phyloP scores from a whole-genome alignment of 2,113 vertebrate genomes.

The Nothoprocta pentlandii region DNA sequence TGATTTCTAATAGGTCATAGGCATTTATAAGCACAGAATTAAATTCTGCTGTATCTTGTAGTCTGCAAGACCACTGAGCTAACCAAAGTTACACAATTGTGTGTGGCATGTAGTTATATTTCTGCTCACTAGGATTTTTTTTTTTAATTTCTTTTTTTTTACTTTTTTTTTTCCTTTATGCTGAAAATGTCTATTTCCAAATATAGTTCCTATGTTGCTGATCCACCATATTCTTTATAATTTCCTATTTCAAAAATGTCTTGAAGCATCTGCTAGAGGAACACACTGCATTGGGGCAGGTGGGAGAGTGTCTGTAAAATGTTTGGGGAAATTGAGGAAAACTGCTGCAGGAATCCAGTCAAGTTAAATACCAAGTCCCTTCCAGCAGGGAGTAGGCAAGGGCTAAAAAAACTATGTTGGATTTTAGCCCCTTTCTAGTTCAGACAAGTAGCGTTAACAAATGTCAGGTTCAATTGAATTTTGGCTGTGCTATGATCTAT shows the following conservation, averaged over 20 bases:
- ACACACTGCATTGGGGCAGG: neutral
- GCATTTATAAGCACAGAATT: neutral
- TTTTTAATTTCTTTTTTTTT: neutral
- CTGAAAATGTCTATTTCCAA: neutral
- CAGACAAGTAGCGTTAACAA: neutral
- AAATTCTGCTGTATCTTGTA: neutral
- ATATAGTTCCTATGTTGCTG: neutral
- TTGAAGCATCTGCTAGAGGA: neutral
- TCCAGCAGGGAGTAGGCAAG: neutral
- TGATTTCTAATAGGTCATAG: neutral
- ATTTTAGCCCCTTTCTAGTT: neutral
- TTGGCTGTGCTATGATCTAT: neutral
- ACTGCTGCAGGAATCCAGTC: neutral
- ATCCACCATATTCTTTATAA: neutral
- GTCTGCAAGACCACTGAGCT: neutral
- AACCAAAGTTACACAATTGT: neutral
- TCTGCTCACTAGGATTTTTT: neutral
- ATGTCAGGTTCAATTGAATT: neutral
- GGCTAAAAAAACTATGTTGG: neutral
- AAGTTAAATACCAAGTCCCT: conserved; percentile 6
- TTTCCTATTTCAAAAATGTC: neutral
- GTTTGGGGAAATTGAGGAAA: neutral
- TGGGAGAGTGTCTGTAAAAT: neutral
- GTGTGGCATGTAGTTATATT: neutral
- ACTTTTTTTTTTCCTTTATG: neutral